Evolutionary conservation across 2,797 vertebrate genomes (phyloP).

Genomic region (Xiphophorus birchmanni): DNA sequence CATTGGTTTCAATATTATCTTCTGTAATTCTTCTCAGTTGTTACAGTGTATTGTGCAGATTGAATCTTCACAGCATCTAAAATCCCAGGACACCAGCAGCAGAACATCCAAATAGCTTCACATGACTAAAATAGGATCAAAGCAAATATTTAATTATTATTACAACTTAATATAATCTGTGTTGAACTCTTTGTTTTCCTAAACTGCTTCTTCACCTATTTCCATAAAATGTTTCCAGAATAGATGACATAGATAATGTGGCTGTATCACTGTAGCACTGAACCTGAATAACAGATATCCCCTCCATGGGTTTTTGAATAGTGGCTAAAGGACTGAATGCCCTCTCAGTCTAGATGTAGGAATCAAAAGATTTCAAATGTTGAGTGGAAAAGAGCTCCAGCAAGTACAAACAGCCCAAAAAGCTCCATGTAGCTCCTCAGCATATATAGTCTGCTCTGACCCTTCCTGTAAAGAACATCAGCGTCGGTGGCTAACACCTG

Average conservation of each 20-base stretch:
- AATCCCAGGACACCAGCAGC: neutral
- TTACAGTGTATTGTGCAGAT: neutral
- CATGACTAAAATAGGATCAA: neutral
- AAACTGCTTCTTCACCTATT: neutral
- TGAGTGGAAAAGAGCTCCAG: conserved; percentile 23
- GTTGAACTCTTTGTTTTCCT: neutral
- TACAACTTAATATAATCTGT: neutral
- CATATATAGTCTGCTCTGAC: too few species aligned
- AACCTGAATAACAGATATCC: neutral
- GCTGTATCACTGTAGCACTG: conserved; percentile 18
- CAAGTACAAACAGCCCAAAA: conserved; percentile 27
- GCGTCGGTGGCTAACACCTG: too few species aligned
- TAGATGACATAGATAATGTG: neutral
- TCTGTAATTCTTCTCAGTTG: neutral
- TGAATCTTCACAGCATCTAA: neutral
- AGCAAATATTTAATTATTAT: conserved; percentile 1
- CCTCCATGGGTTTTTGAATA: conserved; percentile 18
- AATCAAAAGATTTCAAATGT: conserved; percentile 4
- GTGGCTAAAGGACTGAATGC: conserved; percentile 45
- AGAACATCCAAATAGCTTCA: neutral
- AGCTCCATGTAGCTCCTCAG: neutral
- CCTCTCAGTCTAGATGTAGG: conserved; percentile 39
- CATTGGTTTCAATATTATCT: neutral
- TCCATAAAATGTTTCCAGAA: neutral
- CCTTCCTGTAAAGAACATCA: too few species aligned